These are phyloP conservation scores for Archaeoteleia sp. DNA, from an alignment of 2,888 invertebrate species.

Conservation along the genomic window DNA sequence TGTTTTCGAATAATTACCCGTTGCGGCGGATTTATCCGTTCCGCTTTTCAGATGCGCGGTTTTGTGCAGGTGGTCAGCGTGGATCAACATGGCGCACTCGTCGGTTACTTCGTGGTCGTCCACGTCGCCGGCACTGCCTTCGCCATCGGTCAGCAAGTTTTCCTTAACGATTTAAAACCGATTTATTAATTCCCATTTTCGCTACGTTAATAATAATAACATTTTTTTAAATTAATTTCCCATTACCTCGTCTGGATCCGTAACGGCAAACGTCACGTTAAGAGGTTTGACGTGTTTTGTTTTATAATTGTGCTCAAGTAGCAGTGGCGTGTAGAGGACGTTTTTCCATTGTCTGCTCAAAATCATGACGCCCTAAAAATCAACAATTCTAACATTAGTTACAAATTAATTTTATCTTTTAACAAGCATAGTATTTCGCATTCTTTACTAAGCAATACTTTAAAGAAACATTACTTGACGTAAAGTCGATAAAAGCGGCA, in stretches of 20 bases:
- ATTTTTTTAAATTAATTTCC: background rate
- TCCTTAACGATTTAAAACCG: no score
- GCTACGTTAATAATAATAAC: no score
- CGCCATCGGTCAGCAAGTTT: conserved; percentile 79
- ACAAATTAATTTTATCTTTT: conserved; percentile 4
- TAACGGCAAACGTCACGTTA: conserved; percentile 92
- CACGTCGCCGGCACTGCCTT: conserved; percentile 78
- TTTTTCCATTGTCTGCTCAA: conserved; percentile 98
- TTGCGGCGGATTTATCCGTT: conserved; percentile 67
- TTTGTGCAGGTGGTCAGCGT: conserved; percentile 74
- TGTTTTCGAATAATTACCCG: conserved; percentile 47
- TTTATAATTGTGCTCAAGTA: conserved; percentile 92
- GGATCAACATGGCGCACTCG: conserved; percentile 83
- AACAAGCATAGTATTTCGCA: no score
- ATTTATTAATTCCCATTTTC: no score
- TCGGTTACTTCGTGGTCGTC: conserved; percentile 82
- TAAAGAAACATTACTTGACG: conserved; percentile 85
- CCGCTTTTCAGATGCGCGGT: conserved; percentile 65
- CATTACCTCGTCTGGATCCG: conserved; percentile 86
- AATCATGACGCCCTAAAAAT: conserved; percentile 90
- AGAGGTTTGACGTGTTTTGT: conserved; percentile 87
- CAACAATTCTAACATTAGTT: conserved; percentile 27
- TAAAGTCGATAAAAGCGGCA: conserved; percentile 91
- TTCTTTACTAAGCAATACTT: no score
- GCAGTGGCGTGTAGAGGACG: conserved; percentile 92